Conservation (phyloP, 1,140 invertebrate genomes). For the Pinna nobilis region DNA sequence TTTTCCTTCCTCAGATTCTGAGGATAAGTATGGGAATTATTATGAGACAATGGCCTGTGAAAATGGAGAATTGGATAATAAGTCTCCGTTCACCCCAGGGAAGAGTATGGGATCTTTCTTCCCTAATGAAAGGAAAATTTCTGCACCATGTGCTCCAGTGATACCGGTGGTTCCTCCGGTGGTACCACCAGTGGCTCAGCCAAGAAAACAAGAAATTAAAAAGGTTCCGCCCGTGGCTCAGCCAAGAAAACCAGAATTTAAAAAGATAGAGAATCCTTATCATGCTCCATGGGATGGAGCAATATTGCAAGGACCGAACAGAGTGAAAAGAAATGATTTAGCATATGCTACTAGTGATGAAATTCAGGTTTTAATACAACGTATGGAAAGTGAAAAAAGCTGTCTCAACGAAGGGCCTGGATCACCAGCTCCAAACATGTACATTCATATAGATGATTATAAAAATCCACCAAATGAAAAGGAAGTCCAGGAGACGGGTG, state of each 20-base stretch:
- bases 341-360: constrained; percentile 49
- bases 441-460: constrained; percentile 47
- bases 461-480: not conserved
- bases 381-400: constrained; percentile 37
- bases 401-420: constrained; percentile 26
- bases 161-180: constrained; percentile 3
- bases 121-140: constrained; percentile 27
- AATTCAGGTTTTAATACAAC: constrained; percentile 42
- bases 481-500: not conserved
- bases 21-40: constrained; percentile 35
- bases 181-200: too few relatives aligned
- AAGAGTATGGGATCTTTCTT: constrained; percentile 43
- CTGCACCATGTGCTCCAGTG: constrained; percentile 19
- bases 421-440: not conserved
- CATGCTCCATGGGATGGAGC: constrained; percentile 42
- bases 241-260: constrained; percentile 9
- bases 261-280: constrained; percentile 37
- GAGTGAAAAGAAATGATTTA: constrained; percentile 34
- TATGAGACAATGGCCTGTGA: constrained; percentile 29
- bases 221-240: not conserved
- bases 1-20: constrained; percentile 3
- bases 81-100: constrained; percentile 28
- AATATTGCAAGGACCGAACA: constrained; percentile 11
- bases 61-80: constrained; percentile 18
- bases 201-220: not conserved